Base-by-base conservation (phyloP, 2,113 vertebrate genomes). In the Halcyon senegalensis region DNA sequence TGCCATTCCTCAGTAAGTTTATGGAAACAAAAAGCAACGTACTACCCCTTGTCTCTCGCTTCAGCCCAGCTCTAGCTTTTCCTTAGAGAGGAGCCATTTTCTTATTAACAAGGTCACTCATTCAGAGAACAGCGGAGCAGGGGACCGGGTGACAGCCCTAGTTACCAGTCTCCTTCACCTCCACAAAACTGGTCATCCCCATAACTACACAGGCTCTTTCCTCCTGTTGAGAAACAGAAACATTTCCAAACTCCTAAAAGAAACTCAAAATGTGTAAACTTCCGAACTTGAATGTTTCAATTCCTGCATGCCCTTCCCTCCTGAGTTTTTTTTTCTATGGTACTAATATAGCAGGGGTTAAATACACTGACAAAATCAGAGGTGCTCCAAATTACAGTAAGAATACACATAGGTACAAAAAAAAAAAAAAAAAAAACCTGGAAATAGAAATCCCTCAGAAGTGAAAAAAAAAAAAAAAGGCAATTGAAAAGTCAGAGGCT, bases 1-100 rank as follows among this genome's bases (percentile, higher is more conserved):
- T 94, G 85, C 93, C 51, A 5, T 88, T 95, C 74, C 80, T 95
- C 62, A 21, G 56, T 39, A 58, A 89, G 94, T 97, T 96, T 96
- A 89, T 50, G 35, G 81, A 94, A 91, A 94, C 84, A 89, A 89
- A 91, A 94, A 28, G 33, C 55, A 89, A 12, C 0, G 0, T 11
- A 20, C 41, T 30, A 16, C 56, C 76, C 39, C 4, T 23, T 16
- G 23, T 28, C 69, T 56, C 37, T 44, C 4, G 2, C 37, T 75
- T 72, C n/a, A 96, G 50, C 28, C 31, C 50, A 58, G 62, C 66
- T 75, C 60, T n/a, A 9, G 74, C 14, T 17, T 63, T 73, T 44
- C 50, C 70, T 89, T 33, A 35, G 43, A 73, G 60, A 69, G 75
- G 16, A 77, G 48, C 13, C 37, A 9, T 63, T 77, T 59, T 67